Percentiles rank a stretch among this genome's conserved stretches.
Conservation (phyloP, 2,888 invertebrate genomes). For the Apodemia mormo region DNA sequence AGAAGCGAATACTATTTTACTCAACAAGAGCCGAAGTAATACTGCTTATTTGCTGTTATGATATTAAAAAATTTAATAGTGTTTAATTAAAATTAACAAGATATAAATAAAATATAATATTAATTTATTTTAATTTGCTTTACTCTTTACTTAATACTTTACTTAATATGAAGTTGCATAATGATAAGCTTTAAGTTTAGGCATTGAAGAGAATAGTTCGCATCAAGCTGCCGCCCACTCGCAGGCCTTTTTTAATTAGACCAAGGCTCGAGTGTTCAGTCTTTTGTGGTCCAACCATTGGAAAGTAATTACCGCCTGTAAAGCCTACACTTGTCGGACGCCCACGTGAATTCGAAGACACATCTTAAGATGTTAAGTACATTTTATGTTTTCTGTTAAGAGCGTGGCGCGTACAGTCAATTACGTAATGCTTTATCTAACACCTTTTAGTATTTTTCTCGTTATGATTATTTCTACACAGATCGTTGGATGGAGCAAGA, state of each 20-base stretch:
- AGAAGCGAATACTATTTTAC: no score
- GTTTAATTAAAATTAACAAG: no score
- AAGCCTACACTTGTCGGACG: constrained; percentile 32
- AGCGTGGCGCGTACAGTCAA: background rate
- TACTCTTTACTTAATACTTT: no score
- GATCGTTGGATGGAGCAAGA: no score
- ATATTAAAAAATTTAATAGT: no score
- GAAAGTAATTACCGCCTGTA: constrained; percentile 60
- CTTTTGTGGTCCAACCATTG: constrained; percentile 43
- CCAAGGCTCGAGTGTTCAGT: constrained; percentile 12
- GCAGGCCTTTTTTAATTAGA: constrained; percentile 14
- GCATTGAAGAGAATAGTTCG: background rate
- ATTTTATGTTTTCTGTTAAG: constrained; percentile 19
- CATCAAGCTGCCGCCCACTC: constrained; percentile 12
- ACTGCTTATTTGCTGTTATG: no score
- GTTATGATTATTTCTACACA: no score
- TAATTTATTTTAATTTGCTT: no score
- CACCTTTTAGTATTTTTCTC: no score
- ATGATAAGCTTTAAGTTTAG: background rate
- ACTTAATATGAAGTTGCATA: background rate
- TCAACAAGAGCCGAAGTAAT: no score
- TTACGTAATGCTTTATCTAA: background rate
- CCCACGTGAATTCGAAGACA: constrained; percentile 18
- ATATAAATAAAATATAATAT: no score
- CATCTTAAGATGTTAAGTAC: constrained; percentile 17